A percentile compares a stretch with the other conserved stretches of the same genome.
These are phyloP conservation scores for Choloepus didactylus DNA, from an alignment of 2,797 vertebrate species.

Conservation along the genomic window DNA sequence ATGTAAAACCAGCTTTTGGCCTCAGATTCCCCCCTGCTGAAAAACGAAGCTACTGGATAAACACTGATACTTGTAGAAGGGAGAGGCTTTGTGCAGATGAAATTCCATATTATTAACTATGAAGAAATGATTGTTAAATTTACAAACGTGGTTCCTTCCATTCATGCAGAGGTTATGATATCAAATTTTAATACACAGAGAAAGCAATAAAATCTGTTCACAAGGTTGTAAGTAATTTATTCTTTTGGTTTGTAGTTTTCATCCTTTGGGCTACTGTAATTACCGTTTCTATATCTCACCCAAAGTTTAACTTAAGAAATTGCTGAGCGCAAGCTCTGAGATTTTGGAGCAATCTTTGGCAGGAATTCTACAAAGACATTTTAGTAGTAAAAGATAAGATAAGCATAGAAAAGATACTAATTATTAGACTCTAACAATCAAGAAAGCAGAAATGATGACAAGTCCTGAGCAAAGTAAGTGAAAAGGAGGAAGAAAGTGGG, in stretches of 20 bases:
- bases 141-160: not conserved
- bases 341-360: slow-evolving; percentile 40
- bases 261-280: slow-evolving; percentile 64
- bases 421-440: slow-evolving; percentile 5
- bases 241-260: slow-evolving; percentile 61
- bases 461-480: not conserved
- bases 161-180: slow-evolving; percentile 8
- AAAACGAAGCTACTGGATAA: not conserved
- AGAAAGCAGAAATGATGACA: slow-evolving; percentile 50
- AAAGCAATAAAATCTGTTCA: slow-evolving; percentile 15
- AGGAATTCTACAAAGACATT: slow-evolving; percentile 48
- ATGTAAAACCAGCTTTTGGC: not conserved
- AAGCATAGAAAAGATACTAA: slow-evolving; percentile 33
- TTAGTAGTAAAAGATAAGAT: slow-evolving; percentile 22
- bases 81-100: not conserved
- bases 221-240: slow-evolving; percentile 42
- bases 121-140: not conserved
- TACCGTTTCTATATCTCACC: slow-evolving; percentile 4
- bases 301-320: slow-evolving; percentile 67
- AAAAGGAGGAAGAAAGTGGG: not conserved
- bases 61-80: not conserved
- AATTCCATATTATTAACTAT: not conserved
- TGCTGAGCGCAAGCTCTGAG: slow-evolving; percentile 30
- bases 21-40: slow-evolving; percentile 31
- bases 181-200: slow-evolving; percentile 59